phyloP scores from a whole-genome alignment of 2,113 vertebrate species.

The Tetrao urogallus region DNA sequence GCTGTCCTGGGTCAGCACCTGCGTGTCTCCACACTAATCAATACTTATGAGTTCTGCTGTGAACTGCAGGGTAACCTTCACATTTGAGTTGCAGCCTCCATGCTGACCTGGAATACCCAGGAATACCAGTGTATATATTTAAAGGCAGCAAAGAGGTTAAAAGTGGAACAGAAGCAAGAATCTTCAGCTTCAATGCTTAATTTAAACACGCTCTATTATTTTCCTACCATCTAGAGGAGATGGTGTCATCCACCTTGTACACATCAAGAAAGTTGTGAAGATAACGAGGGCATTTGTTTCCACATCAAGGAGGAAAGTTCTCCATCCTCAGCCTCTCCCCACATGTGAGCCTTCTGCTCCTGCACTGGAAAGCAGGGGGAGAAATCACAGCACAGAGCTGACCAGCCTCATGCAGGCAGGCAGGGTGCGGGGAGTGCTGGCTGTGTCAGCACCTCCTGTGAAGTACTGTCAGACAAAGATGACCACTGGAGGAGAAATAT shows the following conservation, averaged over 20 bases:
- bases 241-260: neutral
- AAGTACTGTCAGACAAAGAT: neutral
- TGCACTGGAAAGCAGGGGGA: neutral
- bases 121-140: neutral
- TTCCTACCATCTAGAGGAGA: neutral
- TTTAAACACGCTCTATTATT: neutral
- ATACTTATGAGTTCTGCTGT: accelerated
- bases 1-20: neutral
- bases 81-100: neutral
- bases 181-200: neutral
- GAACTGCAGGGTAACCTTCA: accelerated
- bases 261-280: neutral
- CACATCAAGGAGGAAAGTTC: accelerated
- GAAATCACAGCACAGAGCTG: neutral
- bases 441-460: neutral
- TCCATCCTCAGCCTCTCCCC: neutral
- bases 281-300: neutral
- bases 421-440: neutral
- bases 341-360: neutral
- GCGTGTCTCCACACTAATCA: accelerated
- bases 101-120: neutral
- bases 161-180: neutral
- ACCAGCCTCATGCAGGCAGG: neutral
- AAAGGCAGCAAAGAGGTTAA: neutral
- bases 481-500: neutral